A percentile compares a stretch with the other conserved stretches of the same genome.
These are phyloP conservation scores for Crotophaga sulcirostris DNA, from an alignment of 2,113 vertebrate genomes.

Conservation along the genomic window DNA sequence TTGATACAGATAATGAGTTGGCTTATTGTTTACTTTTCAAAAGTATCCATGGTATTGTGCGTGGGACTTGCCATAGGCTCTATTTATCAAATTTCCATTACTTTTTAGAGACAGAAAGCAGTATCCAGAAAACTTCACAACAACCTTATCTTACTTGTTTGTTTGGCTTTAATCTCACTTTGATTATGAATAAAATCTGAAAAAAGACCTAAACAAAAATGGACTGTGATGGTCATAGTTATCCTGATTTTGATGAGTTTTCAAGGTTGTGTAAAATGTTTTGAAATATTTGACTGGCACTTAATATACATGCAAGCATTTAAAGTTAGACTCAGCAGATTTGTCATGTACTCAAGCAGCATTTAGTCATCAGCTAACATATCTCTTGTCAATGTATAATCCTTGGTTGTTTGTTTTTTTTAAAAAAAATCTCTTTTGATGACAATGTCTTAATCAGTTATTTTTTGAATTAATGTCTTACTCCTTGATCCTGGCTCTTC, in stretches of 20 bases:
- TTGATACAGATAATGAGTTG: neutral
- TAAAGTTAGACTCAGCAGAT: neutral
- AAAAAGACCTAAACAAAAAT: neutral
- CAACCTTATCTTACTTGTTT: neutral
- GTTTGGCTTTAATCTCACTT: neutral
- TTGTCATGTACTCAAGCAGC: neutral
- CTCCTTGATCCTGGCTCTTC: neutral
- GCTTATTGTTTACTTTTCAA: neutral
- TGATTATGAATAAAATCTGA: neutral
- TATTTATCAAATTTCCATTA: neutral
- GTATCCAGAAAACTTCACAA: neutral
- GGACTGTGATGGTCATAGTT: neutral
- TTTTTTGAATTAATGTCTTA: neutral
- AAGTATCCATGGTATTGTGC: neutral
- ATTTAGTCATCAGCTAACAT: neutral
- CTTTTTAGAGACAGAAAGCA: neutral
- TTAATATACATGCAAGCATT: neutral
- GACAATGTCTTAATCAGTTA: neutral
- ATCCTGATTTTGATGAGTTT: neutral
- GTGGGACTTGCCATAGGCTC: neutral
- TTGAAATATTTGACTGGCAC: neutral
- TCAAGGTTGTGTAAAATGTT: neutral
- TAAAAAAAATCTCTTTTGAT: neutral
- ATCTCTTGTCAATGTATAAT: neutral
- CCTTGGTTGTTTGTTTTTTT: neutral